Percentiles rank a stretch among this genome's conserved stretches.
Conservation (phyloP, 2,113 vertebrate genomes). For the Stictonetta naevosa region DNA sequence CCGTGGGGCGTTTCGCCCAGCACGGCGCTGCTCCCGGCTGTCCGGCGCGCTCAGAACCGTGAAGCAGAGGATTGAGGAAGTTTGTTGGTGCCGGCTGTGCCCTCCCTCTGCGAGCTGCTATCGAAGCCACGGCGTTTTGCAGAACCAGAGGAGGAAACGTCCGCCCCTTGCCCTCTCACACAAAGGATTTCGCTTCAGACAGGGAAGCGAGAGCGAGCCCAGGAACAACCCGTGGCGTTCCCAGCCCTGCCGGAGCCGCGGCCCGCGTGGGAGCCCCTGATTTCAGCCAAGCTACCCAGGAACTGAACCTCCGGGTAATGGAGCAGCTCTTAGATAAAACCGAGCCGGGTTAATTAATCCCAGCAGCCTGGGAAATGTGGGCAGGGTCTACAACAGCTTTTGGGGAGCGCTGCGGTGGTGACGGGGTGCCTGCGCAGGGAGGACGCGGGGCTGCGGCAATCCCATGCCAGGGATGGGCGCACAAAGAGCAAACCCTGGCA, state of each 20-base stretch:
- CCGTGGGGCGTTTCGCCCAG: background rate
- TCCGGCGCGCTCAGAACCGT: accelerated
- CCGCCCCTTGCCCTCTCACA: background rate
- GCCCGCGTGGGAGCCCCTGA: accelerated
- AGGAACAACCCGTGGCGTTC: accelerated
- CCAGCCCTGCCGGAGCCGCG: background rate
- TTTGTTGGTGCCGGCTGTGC: background rate
- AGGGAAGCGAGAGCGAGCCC: background rate
- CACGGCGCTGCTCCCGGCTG: background rate
- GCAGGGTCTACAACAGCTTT: background rate
- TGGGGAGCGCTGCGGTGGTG: background rate
- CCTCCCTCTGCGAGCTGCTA: background rate
- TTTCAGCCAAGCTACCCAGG: background rate
- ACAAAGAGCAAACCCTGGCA: background rate
- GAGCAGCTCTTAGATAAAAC: background rate
- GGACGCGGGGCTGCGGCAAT: background rate
- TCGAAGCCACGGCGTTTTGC: background rate
- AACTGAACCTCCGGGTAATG: background rate
- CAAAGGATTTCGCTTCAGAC: background rate
- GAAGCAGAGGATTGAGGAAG: background rate
- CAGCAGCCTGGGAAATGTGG: background rate
- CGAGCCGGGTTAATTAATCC: background rate
- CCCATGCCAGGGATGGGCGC: background rate
- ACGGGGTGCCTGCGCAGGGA: background rate
- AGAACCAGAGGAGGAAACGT: background rate